These are phyloP conservation scores for Bombycilla garrulus DNA, from an alignment of 2,113 vertebrate genomes.

Conservation along the genomic window DNA sequence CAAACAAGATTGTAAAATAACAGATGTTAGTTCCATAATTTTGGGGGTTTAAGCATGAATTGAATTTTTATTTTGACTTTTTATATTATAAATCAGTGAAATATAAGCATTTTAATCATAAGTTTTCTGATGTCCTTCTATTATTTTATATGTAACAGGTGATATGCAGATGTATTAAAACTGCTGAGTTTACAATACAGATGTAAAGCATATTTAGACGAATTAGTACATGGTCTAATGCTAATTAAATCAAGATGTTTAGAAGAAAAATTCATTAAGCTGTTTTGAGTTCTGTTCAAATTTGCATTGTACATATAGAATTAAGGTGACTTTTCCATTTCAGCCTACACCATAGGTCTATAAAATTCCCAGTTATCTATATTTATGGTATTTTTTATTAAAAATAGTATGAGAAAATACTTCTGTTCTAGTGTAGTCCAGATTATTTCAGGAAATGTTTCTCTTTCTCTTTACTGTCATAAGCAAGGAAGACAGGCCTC, in stretches of 20 bases:
- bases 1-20: background rate
- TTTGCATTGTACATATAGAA: background rate
- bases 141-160: background rate
- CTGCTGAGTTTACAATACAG: background rate
- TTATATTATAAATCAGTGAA: background rate
- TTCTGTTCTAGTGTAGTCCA: background rate
- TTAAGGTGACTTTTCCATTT: background rate
- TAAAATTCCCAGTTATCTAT: background rate
- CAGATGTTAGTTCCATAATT: conserved; percentile 8
- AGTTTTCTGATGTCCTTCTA: background rate
- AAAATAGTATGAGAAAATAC: background rate
- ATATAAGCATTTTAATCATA: background rate
- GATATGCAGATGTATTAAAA: background rate
- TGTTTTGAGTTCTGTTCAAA: background rate
- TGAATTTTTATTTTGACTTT: conserved; percentile 8
- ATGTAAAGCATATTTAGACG: background rate
- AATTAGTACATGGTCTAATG: background rate
- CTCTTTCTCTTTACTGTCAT: background rate
- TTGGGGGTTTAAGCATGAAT: background rate
- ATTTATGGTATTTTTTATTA: background rate
- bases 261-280: background rate
- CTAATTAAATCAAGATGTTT: background rate
- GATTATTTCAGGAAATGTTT: background rate
- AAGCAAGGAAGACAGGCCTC: background rate
- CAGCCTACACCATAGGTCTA: background rate